Conservation (phyloP, 2,113 vertebrate genomes). For the Dromiciops gliroides region DNA sequence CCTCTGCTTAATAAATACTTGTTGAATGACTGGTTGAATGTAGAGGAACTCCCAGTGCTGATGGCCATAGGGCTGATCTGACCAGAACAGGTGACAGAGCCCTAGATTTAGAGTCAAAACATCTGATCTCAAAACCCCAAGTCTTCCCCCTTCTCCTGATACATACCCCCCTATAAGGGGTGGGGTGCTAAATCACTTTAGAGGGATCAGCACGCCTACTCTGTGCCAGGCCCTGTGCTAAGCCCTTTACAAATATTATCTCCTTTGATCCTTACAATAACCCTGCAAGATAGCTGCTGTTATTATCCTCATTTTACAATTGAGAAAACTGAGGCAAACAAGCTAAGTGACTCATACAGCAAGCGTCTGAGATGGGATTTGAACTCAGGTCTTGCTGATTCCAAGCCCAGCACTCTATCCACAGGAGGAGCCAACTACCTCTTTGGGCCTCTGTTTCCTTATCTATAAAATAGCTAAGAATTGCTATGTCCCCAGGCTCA, state of each 20-base stretch:
- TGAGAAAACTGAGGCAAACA: not conserved
- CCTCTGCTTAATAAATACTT: not conserved
- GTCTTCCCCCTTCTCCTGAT: not conserved
- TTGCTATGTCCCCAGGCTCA: not conserved
- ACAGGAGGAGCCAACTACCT: not conserved
- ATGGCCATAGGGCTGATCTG: not conserved
- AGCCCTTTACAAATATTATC: not conserved
- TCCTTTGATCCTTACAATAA: not conserved
- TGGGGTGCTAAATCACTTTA: not conserved
- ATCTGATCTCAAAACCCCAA: not conserved
- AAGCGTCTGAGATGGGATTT: not conserved
- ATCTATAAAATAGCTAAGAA: not conserved
- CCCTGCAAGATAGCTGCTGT: not conserved
- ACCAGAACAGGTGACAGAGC: not conserved
- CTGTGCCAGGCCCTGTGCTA: not conserved
- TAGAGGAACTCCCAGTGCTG: not conserved
- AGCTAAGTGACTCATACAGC: not conserved
- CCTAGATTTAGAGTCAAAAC: not conserved
- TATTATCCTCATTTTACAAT: not conserved
- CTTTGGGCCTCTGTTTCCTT: not conserved
- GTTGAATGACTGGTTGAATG: not conserved
- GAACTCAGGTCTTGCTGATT: not conserved
- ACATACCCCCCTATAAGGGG: not conserved
- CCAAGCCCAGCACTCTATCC: not conserved
- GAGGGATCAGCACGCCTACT: not conserved